Base-by-base conservation (phyloP, 2,113 vertebrate genomes). In the Microtus ochrogaster region DNA sequence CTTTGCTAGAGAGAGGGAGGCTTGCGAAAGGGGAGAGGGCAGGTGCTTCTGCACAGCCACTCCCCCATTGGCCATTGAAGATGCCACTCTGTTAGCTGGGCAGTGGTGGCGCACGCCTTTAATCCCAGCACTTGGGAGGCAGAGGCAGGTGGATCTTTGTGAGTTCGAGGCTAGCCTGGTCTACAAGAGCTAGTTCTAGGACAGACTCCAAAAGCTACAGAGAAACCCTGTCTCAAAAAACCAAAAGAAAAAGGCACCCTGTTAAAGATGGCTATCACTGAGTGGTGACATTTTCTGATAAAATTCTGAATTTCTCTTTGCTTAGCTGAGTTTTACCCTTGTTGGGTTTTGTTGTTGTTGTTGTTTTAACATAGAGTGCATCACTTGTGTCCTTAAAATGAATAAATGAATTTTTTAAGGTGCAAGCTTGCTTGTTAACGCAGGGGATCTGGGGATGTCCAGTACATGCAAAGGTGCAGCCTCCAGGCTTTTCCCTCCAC, bases 231-330 rank as follows among this genome's bases (percentile, higher is more conserved):
- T 58, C 55, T 58, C 5, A 5, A 63, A 24, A 63, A 24, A 63
- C 19, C 19, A 63, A 63, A 24, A 63, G 22, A 63, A 8, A 63
- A 63, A 63, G 89, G 70, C 30, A n/a, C 11, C 26, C 30, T 21
- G 28, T 47, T 90, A 33, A 65, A 0, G 0, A 14, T 13, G 6
- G 5, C 26, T 55, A 4, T 70, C n/a, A 47, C 49, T 22, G 16
- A 49, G 24, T 21, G 63, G 36, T 26, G 8, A 52, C 33, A 2
- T 89, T 90, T 63, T 61, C 91, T 93, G 39, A 72, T 66, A 74
- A 72, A 85, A 65, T 13, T 14, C 41, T 28, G 13, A 21, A 39
- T 89, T 89, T 73, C 88, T 33, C 94, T 96, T 70, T 21, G 33
- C 61, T 76, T 52, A 79, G 63, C 11, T n/a, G 11, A 65, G 19